These are phyloP conservation scores for Ametastegia equiseti DNA, from an alignment of 2,888 invertebrate species.

Conservation along the genomic window DNA sequence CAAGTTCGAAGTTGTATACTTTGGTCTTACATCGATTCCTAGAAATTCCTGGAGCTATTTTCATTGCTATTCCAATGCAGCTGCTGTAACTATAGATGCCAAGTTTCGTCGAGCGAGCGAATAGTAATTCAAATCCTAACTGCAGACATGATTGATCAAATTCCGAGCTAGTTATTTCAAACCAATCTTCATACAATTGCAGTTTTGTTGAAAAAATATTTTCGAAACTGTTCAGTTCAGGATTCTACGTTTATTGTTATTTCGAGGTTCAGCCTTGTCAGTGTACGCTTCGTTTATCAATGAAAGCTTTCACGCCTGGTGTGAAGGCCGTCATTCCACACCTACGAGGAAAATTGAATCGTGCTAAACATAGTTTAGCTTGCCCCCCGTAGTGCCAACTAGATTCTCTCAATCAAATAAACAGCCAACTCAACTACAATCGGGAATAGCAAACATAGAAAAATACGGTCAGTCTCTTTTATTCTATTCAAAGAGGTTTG, in stretches of 20 bases:
- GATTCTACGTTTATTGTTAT: neutral
- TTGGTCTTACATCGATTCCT: neutral
- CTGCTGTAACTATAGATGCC: neutral
- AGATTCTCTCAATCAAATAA: constrained; percentile 20
- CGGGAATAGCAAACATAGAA: neutral
- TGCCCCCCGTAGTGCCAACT: neutral
- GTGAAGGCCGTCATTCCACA: constrained; percentile 11
- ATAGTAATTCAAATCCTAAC: neutral
- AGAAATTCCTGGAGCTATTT: neutral
- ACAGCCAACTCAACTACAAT: neutral
- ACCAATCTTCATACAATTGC: neutral
- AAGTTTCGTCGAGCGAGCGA: neutral
- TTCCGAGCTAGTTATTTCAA: neutral
- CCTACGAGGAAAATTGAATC: constrained; percentile 24
- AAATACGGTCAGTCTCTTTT: neutral
- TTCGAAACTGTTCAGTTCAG: neutral
- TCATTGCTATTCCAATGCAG: neutral
- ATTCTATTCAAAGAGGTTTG: neutral
- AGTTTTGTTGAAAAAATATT: neutral
- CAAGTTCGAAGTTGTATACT: neutral
- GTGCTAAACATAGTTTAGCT: neutral
- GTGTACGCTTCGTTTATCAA: constrained; percentile 16
- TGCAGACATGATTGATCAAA: neutral
- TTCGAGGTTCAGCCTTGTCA: neutral
- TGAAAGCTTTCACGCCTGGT: neutral